phyloP scores from a whole-genome alignment of 2,797 vertebrate species.

The Columba guinea region DNA sequence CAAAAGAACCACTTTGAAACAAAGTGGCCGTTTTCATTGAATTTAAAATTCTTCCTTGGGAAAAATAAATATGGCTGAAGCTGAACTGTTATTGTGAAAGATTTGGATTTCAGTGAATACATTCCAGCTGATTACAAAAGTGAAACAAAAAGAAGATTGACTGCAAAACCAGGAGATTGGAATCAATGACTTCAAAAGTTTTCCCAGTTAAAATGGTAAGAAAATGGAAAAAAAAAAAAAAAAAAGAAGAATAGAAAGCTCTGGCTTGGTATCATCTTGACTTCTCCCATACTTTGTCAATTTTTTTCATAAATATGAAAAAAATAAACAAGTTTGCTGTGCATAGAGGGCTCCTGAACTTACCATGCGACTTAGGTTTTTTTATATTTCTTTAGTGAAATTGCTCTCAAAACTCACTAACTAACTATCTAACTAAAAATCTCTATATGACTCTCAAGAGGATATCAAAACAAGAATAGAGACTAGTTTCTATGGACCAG shows the following conservation, averaged over 20 bases:
- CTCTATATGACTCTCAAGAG: background rate
- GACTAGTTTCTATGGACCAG: background rate
- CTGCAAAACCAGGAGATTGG: background rate
- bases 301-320: background rate
- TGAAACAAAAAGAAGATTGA: background rate
- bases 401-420: background rate
- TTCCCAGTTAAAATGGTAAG: background rate
- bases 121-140: background rate
- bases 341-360: background rate
- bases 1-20: background rate
- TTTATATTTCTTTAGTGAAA: background rate
- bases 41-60: background rate
- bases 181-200: background rate
- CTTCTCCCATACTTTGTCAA: background rate
- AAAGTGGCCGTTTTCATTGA: background rate
- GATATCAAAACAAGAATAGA: background rate
- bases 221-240: background rate
- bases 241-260: background rate
- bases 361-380: accelerated
- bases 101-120: background rate
- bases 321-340: background rate
- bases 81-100: background rate
- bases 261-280: background rate
- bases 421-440: background rate
- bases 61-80: background rate